Percentiles rank a stretch among this genome's conserved stretches.
These are phyloP conservation scores for Bombus picipes DNA, from an alignment of 1,140 invertebrate species.

Conservation along the genomic window DNA sequence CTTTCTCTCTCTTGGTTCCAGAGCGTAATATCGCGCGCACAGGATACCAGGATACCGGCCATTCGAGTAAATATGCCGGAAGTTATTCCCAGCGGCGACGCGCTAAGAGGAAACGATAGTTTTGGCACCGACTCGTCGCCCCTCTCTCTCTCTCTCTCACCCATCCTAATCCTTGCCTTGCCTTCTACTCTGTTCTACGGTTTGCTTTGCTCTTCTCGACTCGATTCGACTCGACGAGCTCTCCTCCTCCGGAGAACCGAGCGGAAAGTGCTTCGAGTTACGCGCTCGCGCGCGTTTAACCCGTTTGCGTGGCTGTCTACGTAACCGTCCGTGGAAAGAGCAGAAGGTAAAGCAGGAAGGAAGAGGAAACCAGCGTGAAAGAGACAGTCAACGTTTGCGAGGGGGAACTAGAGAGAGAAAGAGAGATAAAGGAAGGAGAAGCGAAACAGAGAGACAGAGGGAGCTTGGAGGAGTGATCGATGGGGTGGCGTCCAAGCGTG, in stretches of 20 bases:
- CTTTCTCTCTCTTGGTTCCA: neutral
- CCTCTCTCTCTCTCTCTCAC: too few relatives aligned
- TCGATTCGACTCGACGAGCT: neutral
- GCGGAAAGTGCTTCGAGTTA: constrained; percentile 40
- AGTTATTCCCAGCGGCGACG: constrained; percentile 47
- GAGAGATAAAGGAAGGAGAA: constrained; percentile 25
- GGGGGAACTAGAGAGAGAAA: constrained; percentile 39
- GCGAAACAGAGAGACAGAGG: constrained; percentile 46
- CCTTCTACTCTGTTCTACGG: neutral
- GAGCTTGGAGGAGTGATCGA: constrained; percentile 76
- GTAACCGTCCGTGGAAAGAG: constrained; percentile 47
- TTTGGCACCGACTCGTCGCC: neutral
- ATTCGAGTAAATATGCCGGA: constrained; percentile 55
- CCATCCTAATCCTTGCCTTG: neutral
- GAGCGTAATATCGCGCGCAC: constrained; percentile 34
- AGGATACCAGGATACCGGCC: constrained; percentile 15
- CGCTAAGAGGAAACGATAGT: constrained; percentile 49
- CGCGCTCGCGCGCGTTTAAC: constrained; percentile 23
- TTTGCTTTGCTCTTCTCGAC: neutral
- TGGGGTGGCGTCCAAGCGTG: constrained; percentile 80
- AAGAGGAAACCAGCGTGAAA: constrained; percentile 37
- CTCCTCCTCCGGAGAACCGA: neutral
- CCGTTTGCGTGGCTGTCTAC: neutral
- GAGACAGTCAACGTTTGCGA: constrained; percentile 47
- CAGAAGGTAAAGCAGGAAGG: constrained; percentile 35